Percentiles rank a stretch among this genome's conserved stretches.
Conservation (phyloP, 2,113 vertebrate genomes). For the Chrysemys picta region DNA sequence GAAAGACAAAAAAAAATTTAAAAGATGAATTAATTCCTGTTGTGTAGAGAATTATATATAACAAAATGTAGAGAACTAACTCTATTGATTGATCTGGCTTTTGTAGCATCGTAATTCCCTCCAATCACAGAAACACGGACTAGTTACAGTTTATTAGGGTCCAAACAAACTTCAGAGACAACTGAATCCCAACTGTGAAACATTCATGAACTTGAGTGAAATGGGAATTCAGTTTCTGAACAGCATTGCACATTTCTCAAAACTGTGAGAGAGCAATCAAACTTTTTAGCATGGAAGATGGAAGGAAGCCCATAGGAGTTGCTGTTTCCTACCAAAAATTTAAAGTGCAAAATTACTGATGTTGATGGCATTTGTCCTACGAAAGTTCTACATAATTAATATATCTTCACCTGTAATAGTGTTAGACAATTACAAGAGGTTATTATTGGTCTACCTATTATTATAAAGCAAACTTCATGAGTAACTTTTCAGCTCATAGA, state of each 20-base stretch:
- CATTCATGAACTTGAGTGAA: not conserved
- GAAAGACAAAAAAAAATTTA: not conserved
- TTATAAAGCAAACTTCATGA: slow-evolving; percentile 30
- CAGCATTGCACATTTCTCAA: not conserved
- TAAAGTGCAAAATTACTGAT: not conserved
- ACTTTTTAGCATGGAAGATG: not conserved
- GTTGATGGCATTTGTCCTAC: slow-evolving; percentile 34
- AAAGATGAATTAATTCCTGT: not conserved
- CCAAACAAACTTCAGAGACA: slow-evolving; percentile 26
- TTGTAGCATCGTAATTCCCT: slow-evolving; percentile 25
- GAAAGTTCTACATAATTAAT: slow-evolving; percentile 48
- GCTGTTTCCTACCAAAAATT: slow-evolving; percentile 9
- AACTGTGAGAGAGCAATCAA: not conserved
- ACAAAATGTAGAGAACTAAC: slow-evolving; percentile 37
- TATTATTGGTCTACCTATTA: slow-evolving; percentile 7
- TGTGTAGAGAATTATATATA: slow-evolving; percentile 1
- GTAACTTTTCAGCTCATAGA: slow-evolving; percentile 18
- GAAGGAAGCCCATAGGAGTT: not conserved
- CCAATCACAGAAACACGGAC: slow-evolving; percentile 4
- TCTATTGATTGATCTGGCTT: slow-evolving; percentile 32
- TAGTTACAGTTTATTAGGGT: slow-evolving; percentile 29
- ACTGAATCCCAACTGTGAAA: not conserved
- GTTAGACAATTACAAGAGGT: not conserved
- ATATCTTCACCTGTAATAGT: slow-evolving; percentile 11
- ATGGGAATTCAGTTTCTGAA: slow-evolving; percentile 25